Percentiles rank a stretch among this genome's conserved stretches.
Evolutionary conservation across 2,888 invertebrate genomes (phyloP).

Genomic region (Dendrolimus houi): DNA sequence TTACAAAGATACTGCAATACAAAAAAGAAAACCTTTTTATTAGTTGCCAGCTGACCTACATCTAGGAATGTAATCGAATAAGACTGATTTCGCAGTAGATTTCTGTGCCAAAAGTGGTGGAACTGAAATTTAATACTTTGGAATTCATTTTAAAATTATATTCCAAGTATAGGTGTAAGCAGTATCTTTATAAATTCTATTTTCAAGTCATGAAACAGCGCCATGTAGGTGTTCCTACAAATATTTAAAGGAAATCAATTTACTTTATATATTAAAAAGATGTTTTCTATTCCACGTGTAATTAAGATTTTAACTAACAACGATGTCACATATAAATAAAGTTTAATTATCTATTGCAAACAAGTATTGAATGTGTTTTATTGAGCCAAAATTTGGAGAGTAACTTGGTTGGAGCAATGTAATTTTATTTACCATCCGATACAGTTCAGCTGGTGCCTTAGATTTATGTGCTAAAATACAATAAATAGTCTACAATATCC

Average conservation of each 20-base stretch:
- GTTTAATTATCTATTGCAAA: no score
- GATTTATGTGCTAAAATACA: not conserved
- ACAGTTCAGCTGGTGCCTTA: not conserved
- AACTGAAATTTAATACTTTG: constrained; percentile 8
- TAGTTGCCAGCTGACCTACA: constrained; percentile 37
- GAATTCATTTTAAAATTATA: constrained; percentile 6
- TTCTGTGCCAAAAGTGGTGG: constrained; percentile 25
- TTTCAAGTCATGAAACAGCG: no score
- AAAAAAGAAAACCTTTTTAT: constrained; percentile 23
- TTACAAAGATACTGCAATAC: constrained; percentile 14
- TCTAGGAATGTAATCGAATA: constrained; percentile 21
- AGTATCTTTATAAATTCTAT: no score
- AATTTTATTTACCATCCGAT: constrained; percentile 1
- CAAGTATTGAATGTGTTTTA: not conserved
- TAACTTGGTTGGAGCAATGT: constrained; percentile 1
- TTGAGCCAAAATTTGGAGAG: not conserved
- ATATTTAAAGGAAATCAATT: no score
- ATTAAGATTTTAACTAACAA: no score
- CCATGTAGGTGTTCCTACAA: no score
- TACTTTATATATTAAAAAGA: no score
- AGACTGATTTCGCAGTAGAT: constrained; percentile 19
- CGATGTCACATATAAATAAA: no score
- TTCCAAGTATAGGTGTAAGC: no score
- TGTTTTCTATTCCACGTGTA: no score
- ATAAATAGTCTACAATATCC: not conserved